phyloP scores from a whole-genome alignment of 2,113 vertebrate genomes.

The Microcebus griseorufus region DNA sequence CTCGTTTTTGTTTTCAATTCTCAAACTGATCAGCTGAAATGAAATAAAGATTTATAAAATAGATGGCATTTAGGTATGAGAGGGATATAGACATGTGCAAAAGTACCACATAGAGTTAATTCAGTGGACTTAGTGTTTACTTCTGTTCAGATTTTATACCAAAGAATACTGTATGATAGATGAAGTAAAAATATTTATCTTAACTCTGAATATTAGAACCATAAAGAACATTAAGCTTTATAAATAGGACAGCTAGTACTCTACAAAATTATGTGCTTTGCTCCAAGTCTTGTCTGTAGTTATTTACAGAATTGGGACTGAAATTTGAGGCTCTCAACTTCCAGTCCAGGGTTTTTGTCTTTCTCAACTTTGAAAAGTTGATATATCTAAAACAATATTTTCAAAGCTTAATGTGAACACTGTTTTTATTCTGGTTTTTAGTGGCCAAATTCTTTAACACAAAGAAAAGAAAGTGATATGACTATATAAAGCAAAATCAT shows the following conservation, averaged over 20 bases:
- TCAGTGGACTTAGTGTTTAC: not conserved
- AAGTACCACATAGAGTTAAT: not conserved
- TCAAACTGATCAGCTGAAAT: not conserved
- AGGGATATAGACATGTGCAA: not conserved
- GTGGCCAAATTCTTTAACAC: slow-evolving; percentile 44
- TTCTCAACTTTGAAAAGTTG: not conserved
- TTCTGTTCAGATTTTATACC: not conserved
- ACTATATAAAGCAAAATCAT: slow-evolving; percentile 35
- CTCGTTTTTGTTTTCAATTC: slow-evolving; percentile 27
- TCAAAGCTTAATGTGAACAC: not conserved
- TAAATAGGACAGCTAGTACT: not conserved
- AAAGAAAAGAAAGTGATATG: slow-evolving; percentile 30
- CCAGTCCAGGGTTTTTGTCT: not conserved
- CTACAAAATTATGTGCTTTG: not conserved
- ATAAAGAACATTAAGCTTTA: not conserved
- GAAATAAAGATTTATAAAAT: not conserved
- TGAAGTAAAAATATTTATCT: not conserved
- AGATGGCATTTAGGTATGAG: not conserved
- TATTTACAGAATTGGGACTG: slow-evolving; percentile 19
- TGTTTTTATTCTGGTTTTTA: slow-evolving; percentile 37
- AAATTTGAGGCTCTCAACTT: not conserved
- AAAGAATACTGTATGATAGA: not conserved
- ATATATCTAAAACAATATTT: not conserved
- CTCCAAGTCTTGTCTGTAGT: not conserved
- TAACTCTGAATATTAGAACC: slow-evolving; percentile 20